phyloP scores from a whole-genome alignment of 2,888 invertebrate species.

The Theristus sp. region DNA sequence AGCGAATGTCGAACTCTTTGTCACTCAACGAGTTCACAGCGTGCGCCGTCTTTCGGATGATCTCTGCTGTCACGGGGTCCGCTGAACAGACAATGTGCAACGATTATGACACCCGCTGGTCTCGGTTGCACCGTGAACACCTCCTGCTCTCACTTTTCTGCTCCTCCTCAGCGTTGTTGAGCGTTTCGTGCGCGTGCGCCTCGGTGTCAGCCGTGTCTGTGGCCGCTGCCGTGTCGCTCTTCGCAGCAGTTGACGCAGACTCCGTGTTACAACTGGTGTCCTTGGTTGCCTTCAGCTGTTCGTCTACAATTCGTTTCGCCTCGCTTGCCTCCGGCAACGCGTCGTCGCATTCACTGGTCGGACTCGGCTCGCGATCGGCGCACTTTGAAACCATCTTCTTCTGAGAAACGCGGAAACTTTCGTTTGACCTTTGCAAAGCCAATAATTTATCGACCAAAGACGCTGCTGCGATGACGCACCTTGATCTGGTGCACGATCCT shows the following conservation, averaged over 20 bases:
- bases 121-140: too few relatives aligned
- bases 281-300: too few relatives aligned
- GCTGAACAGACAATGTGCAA: not conserved
- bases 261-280: too few relatives aligned
- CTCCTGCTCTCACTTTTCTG: too few relatives aligned
- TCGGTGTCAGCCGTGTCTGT: not conserved
- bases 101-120: too few relatives aligned
- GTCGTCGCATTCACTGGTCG: conserved; percentile 2
- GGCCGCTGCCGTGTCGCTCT: not conserved
- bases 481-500: conserved; percentile 1
- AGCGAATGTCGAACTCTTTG: conserved; percentile 84
- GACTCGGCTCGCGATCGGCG: not conserved
- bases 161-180: too few relatives aligned
- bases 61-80: not conserved
- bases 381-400: not conserved
- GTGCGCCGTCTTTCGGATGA: conserved; percentile 49
- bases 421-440: too few relatives aligned
- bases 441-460: too few relatives aligned
- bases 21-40: conserved; percentile 85
- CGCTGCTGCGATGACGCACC: too few relatives aligned
- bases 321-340: conserved; percentile 6
- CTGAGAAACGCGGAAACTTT: too few relatives aligned
- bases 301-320: conserved; percentile 2
- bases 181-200: too few relatives aligned
- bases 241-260: too few relatives aligned